Conservation (phyloP, 2,888 invertebrate genomes). For the Galerucella pusilla region DNA sequence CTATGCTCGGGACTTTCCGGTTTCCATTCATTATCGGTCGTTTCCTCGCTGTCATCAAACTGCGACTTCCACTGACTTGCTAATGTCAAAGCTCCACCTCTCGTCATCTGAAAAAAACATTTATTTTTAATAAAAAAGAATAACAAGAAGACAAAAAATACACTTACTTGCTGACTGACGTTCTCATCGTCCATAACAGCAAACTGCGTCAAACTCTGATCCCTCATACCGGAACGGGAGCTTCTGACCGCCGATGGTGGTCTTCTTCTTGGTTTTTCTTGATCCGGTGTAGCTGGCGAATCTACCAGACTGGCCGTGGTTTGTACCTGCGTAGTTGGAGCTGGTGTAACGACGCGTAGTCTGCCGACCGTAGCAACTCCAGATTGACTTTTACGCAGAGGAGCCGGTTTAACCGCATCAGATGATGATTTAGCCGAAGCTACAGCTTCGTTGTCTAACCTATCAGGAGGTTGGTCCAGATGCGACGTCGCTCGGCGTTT, state of each 20-base stretch:
- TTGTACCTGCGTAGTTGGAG: slow-evolving; percentile 34
- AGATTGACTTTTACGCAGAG: slow-evolving; percentile 63
- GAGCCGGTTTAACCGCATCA: slow-evolving; percentile 61
- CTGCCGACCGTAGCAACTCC: slow-evolving; percentile 79
- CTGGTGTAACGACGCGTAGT: slow-evolving; percentile 73
- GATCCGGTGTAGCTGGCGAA: slow-evolving; percentile 59
- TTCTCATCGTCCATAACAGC: slow-evolving; percentile 95
- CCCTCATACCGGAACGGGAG: slow-evolving; percentile 70
- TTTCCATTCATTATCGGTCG: slow-evolving; percentile 94
- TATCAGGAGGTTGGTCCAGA: slow-evolving; percentile 63
- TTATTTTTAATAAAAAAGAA: too few species aligned
- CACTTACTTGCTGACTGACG: slow-evolving; percentile 81
- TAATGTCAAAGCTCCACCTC: slow-evolving; percentile 87
- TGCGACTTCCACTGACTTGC: slow-evolving; percentile 97
- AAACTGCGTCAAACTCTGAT: slow-evolving; percentile 89
- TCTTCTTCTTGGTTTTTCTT: slow-evolving; percentile 64
- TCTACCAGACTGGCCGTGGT: slow-evolving; percentile 52
- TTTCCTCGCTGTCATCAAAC: slow-evolving; percentile 95
- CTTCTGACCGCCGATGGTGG: slow-evolving; percentile 62
- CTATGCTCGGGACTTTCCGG: slow-evolving; percentile 78
- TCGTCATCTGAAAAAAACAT: slow-evolving; percentile 72
- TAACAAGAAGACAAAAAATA: background rate
- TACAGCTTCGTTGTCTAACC: slow-evolving; percentile 75
- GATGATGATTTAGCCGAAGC: slow-evolving; percentile 68
- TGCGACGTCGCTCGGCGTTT: slow-evolving; percentile 63